Conservation (phyloP, 2,888 invertebrate species). For the Cheilosia vernalis region DNA sequence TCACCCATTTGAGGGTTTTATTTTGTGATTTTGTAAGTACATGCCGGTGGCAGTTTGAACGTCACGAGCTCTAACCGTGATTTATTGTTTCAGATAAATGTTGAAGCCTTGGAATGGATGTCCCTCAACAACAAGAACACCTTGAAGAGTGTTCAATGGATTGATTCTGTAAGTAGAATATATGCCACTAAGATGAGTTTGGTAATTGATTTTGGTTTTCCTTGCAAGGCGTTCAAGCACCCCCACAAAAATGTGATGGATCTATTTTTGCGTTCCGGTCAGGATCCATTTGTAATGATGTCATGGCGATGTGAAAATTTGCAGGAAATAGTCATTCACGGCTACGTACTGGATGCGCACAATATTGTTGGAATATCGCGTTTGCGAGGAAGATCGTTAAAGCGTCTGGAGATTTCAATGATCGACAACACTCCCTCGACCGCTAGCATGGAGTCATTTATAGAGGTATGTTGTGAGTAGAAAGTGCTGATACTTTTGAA, state of each 20-base stretch:
- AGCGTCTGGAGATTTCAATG: slow-evolving; percentile 82
- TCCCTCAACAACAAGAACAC: slow-evolving; percentile 81
- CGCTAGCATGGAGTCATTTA: slow-evolving; percentile 79
- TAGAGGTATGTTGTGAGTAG: slow-evolving; percentile 77
- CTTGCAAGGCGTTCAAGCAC: slow-evolving; percentile 79
- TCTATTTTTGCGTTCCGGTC: slow-evolving; percentile 79
- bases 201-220: slow-evolving; percentile 13
- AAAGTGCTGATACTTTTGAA: background rate
- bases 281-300: slow-evolving; percentile 86
- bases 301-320: slow-evolving; percentile 86
- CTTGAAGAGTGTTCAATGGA: slow-evolving; percentile 82
- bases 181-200: background rate
- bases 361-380: slow-evolving; percentile 83
- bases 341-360: slow-evolving; percentile 82
- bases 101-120: slow-evolving; percentile 82
- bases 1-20: slow-evolving; percentile 89
- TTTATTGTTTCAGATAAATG: slow-evolving; percentile 79
- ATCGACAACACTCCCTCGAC: slow-evolving; percentile 80
- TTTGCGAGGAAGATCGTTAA: slow-evolving; percentile 80
- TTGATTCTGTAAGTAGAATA: slow-evolving; percentile 80
- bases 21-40: slow-evolving; percentile 87
- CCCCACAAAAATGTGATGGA: slow-evolving; percentile 80
- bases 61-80: background rate
- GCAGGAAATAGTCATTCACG: slow-evolving; percentile 85
- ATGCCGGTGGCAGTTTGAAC: background rate